Evolutionary conservation across 2,888 invertebrate genomes (phyloP).

Genomic region (Lepidonotus clava): DNA sequence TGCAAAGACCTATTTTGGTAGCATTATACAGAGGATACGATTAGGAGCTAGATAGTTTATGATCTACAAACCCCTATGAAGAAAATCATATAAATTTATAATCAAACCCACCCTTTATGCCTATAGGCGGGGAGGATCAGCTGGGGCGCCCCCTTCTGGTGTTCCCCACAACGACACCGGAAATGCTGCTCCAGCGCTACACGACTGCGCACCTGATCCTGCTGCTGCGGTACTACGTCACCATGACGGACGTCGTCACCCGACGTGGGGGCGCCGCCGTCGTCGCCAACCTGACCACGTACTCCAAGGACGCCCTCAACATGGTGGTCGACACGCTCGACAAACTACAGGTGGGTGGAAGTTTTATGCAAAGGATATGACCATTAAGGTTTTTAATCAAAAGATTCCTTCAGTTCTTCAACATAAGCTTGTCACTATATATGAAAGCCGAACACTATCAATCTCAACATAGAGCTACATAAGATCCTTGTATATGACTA

Average conservation of each 20-base stretch:
- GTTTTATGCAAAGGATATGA: not conserved
- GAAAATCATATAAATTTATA: too few species aligned
- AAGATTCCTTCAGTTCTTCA: too few species aligned
- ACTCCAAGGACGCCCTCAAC: conserved; percentile 27
- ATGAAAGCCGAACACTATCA: too few species aligned
- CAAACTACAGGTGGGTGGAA: conserved; percentile 41
- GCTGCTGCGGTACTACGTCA: conserved; percentile 49
- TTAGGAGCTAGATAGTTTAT: too few species aligned
- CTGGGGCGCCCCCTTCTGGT: conserved; percentile 39
- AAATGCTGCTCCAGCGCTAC: not conserved
- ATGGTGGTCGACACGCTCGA: conserved; percentile 43
- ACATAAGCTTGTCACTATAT: too few species aligned
- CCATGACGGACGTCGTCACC: not conserved
- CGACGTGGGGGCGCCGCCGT: conserved; percentile 1
- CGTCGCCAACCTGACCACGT: conserved; percentile 44
- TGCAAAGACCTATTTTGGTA: too few species aligned
- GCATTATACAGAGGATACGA: too few species aligned
- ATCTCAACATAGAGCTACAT: too few species aligned
- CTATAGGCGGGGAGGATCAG: conserved; percentile 49
- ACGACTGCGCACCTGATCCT: conserved; percentile 37
- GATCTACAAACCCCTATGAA: too few species aligned
- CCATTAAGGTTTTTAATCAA: too few species aligned
- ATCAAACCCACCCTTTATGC: not conserved
- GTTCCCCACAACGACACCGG: conserved; percentile 25
- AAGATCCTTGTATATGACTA: too few species aligned